Evolutionary conservation across 2,797 vertebrate genomes (phyloP).

Genomic region (Hippoglossus hippoglossus): DNA sequence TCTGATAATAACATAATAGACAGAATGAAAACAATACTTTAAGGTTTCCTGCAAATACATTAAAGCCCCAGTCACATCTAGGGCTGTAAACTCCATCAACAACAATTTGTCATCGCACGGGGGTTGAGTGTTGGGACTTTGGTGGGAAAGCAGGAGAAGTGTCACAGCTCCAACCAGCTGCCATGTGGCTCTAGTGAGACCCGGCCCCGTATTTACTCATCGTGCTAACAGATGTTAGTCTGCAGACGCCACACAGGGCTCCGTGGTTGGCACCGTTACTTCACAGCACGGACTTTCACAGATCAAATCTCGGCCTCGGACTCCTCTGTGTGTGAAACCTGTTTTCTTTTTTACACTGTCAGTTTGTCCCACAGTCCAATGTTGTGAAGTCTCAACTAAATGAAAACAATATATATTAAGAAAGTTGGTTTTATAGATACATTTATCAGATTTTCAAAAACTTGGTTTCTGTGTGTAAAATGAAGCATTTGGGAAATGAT

Average conservation of each 20-base stretch:
- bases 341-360: not conserved
- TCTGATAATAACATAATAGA: too few species aligned
- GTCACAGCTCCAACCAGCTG: slow-evolving; percentile 14
- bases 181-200: not conserved
- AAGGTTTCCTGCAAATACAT: too few species aligned
- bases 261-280: slow-evolving; percentile 21
- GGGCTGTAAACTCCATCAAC: not conserved
- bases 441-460: too few species aligned
- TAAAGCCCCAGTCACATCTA: too few species aligned
- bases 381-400: not conserved
- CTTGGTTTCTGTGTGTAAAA: too few species aligned
- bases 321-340: not conserved
- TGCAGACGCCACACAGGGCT: slow-evolving; percentile 24
- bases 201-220: slow-evolving; percentile 12
- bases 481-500: too few species aligned
- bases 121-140: not conserved
- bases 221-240: slow-evolving; percentile 39
- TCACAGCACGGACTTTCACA: slow-evolving; percentile 25
- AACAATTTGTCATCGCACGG: not conserved
- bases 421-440: too few species aligned
- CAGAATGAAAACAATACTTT: too few species aligned
- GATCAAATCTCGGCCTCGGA: slow-evolving; percentile 13
- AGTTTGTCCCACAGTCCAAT: slow-evolving; percentile 9
- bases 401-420: too few species aligned
- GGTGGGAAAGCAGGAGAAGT: not conserved